Evolutionary conservation across 53 echinoderm and acorn worm species (phyloP), one percentile per base, ranked within the genome.

Genomic region (Holothuria scabra): DNA sequence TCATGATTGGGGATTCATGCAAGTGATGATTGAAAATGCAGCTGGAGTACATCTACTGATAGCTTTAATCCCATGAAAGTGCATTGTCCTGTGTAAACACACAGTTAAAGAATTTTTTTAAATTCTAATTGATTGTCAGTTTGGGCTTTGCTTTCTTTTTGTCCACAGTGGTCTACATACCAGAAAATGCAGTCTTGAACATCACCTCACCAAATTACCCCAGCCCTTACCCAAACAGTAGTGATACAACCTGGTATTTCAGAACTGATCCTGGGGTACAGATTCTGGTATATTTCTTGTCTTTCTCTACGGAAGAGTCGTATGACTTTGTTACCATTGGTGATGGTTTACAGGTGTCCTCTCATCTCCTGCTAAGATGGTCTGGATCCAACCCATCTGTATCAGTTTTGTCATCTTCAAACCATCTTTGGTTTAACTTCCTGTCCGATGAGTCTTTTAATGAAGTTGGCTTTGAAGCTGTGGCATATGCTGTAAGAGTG

Each of bases 141-240:
- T 41, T 41, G 41, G 3, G 7, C 41, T 41, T 41, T 35, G 3
- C 3, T n/a, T 6, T 35, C 6, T 35, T 35, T 41, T 10, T 41
- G 0, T 41, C 41, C 41, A 41, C 29, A 78, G 78, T 78, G 18
- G 0, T 57, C 19, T 78, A 78, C 57, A 28, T 78, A 2, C 12
- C 14, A 58, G 78, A 78, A 58, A 57, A 56, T 23, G 21, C 0
- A 13, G 52, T 12, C 0, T 32, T 21, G 56, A 32, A 32, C 5
- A 25, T 63, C 62, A 24, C 23, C n/a, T 81, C 82, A 35, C 63
- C 65, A 63, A 33, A 64, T 18, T 81, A 63, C 49, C 82, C 82
- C 46, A 14, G 5, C 28, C 28, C 31, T 18, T 81, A 81, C 64
- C 22, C 22, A 7, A 60, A 38, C 46, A 48, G 60, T 44, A 64